Percentiles rank a stretch among this genome's conserved stretches.
phyloP scores from a whole-genome alignment of 2,888 invertebrate species.

The Oasisia sp. region DNA sequence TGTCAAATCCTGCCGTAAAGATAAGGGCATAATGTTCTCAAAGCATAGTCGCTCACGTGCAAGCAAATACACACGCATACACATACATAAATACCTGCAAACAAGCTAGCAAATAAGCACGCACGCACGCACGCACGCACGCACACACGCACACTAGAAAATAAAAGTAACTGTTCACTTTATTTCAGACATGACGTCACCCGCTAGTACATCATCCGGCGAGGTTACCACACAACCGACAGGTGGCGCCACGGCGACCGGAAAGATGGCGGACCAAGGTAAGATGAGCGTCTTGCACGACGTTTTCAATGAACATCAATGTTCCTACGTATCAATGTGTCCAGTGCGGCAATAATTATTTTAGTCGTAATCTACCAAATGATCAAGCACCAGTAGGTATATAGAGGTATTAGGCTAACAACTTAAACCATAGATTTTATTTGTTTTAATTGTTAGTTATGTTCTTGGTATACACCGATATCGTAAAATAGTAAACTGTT shows the following conservation, averaged over 20 bases:
- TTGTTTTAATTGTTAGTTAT: not conserved
- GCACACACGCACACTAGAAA: not conserved
- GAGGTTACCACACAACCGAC: not conserved
- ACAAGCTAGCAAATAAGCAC: too few species aligned
- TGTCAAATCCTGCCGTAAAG: too few species aligned
- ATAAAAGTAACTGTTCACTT: not conserved
- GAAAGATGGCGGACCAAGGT: not conserved
- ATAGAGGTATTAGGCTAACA: not conserved
- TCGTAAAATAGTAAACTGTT: not conserved
- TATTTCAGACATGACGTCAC: not conserved
- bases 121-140: too few species aligned
- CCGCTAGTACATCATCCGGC: not conserved
- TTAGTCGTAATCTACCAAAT: not conserved
- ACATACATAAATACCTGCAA: too few species aligned
- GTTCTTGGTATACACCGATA: not conserved
- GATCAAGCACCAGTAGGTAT: too few species aligned
- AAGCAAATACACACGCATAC: too few species aligned
- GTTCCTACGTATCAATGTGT: not conserved
- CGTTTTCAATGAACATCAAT: not conserved
- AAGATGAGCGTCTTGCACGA: not conserved
- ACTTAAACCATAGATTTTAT: not conserved
- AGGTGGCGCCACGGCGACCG: not conserved
- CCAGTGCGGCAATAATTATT: not conserved
- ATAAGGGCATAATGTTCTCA: too few species aligned
- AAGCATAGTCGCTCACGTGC: too few species aligned